Percentiles rank a stretch among this genome's conserved stretches.
These are phyloP conservation scores for Vespertilio murinus DNA, from an alignment of 2,797 vertebrate genomes.

Conservation along the genomic window DNA sequence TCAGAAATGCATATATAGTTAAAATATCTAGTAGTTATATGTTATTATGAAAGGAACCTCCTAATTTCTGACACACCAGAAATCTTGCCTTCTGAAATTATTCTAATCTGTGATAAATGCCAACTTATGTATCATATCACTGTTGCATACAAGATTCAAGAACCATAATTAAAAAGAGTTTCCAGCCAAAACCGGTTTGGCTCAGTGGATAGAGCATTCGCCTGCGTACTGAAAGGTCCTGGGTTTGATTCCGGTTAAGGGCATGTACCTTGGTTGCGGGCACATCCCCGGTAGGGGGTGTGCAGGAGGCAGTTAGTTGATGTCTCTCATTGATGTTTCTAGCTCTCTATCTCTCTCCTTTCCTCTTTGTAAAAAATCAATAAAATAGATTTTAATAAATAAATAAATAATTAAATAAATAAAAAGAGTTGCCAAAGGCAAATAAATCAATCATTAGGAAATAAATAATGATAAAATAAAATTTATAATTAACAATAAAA, in stretches of 20 bases:
- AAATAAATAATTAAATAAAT: too few species aligned
- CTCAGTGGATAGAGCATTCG: too few species aligned
- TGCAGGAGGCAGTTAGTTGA: too few species aligned
- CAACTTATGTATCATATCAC: not conserved
- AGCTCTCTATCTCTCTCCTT: too few species aligned
- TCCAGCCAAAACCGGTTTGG: too few species aligned
- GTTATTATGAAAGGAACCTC: not conserved
- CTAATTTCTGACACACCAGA: not conserved
- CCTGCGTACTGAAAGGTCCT: too few species aligned
- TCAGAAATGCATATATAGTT: not conserved
- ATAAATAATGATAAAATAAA: not conserved
- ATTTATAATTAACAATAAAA: not conserved
- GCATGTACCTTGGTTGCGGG: too few species aligned
- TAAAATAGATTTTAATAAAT: too few species aligned
- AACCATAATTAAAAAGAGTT: conserved; percentile 2
- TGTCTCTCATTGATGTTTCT: too few species aligned
- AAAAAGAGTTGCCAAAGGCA: conserved; percentile 23
- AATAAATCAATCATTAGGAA: not conserved
- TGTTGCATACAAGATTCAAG: not conserved
- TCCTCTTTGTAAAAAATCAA: too few species aligned
- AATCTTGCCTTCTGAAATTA: not conserved
- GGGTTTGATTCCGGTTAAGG: too few species aligned
- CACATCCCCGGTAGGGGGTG: too few species aligned
- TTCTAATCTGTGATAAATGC: not conserved
- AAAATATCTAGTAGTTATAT: not conserved